Base-by-base conservation (phyloP, 2,888 invertebrate species). In the Drepana falcataria region DNA sequence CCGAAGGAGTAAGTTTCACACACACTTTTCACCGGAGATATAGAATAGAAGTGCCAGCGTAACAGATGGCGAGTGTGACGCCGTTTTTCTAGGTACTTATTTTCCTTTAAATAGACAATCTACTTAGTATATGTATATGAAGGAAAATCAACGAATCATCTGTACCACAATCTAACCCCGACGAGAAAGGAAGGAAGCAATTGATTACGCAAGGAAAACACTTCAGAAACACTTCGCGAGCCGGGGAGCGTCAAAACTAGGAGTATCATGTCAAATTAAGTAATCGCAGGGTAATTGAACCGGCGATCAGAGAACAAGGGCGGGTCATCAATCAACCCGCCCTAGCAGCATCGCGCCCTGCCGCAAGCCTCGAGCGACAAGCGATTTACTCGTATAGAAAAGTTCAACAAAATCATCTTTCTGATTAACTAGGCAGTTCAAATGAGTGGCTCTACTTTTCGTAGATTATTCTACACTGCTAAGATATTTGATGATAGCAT, bases 211-310 rank as follows among this genome's bases (percentile, higher is more conserved):
- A 48, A 5, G 44, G n/a, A 33, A 47, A 54, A 49, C 54, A 54
- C 51, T 47, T 54, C 54, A 34, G 41, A 55, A 71, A 65, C 63
- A 69, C 67, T 70, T 63, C 60, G 64, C 64, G 69, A 70, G 71
- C 66, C 63, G 69, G 59, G 61, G 64, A 71, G 72, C 65, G 73
- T 73, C 73, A 61, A 66, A 71, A 71, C 66, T 59, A 66, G 64
- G 67, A 73, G 81, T 85, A 87, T 88, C 85, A 86, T 87, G 85
- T 89, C 85, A 86, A 84, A 87, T 87, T 85, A 86, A 86, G 83
- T 86, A 85, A 87, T 87, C 83, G 81, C 65, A 74, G 74, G 83
- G 86, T 86, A 87, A 87, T 86, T 81, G 85, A 82, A 79, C 75
- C 73, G 75, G 73, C 83, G 81, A 85, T 85, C 86, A 82, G 78